These are phyloP conservation scores for Martes martes DNA, from an alignment of 2,113 vertebrate genomes.

Conservation along the genomic window DNA sequence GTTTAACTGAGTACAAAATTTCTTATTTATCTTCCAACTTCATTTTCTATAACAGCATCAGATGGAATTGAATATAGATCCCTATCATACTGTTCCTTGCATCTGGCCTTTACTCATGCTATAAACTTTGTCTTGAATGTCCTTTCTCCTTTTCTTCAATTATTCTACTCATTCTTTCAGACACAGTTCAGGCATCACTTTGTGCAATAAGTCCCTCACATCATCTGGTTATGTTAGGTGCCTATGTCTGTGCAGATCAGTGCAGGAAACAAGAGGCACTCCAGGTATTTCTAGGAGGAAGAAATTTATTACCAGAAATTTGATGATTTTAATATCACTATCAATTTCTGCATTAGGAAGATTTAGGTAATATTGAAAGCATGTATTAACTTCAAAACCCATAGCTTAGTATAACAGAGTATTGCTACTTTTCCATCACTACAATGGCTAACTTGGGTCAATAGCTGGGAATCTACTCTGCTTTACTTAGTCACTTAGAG, in stretches of 20 bases:
- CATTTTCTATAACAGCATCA: not conserved
- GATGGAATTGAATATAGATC: not conserved
- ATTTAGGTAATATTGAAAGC: not conserved
- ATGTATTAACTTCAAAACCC: not conserved
- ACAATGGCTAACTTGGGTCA: not conserved
- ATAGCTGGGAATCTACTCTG: not conserved
- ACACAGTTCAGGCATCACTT: not conserved
- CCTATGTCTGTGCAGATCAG: not conserved
- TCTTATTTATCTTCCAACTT: constrained; percentile 8
- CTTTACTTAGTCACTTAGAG: not conserved
- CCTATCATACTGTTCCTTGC: not conserved
- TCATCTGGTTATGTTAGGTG: not conserved
- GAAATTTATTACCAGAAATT: not conserved
- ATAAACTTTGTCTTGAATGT: not conserved
- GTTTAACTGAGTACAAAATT: not conserved
- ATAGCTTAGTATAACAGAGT: not conserved
- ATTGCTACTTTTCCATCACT: not conserved
- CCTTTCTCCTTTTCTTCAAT: not conserved
- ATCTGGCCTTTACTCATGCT: not conserved
- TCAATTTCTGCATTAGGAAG: not conserved
- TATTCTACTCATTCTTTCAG: not conserved
- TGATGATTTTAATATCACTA: not conserved
- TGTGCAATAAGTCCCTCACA: not conserved
- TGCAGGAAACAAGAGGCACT: not conserved
- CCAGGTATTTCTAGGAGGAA: not conserved